A percentile compares a stretch with the other conserved stretches of the same genome.
Evolutionary conservation across 2,888 invertebrate species (phyloP).

Genomic region (Biston betularia): DNA sequence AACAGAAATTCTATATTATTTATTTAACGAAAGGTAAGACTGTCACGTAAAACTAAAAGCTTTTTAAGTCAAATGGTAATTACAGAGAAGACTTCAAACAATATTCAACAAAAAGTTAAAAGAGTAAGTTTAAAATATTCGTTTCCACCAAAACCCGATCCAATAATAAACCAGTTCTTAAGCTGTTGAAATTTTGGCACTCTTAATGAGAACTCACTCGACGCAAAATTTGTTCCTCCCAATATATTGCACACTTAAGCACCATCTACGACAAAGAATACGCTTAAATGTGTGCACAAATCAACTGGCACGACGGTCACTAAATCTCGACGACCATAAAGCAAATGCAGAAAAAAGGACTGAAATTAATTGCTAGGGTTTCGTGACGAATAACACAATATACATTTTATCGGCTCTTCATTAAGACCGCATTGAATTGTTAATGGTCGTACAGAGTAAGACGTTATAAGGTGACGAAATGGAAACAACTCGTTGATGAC

Average conservation of each 20-base stretch:
- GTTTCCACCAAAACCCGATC: slow-evolving; percentile 28
- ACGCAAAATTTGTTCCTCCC: slow-evolving; percentile 72
- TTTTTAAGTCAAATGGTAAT: slow-evolving; percentile 29
- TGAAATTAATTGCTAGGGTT: slow-evolving; percentile 76
- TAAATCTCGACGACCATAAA: slow-evolving; percentile 78
- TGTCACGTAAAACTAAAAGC: slow-evolving; percentile 3
- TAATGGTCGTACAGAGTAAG: slow-evolving; percentile 75
- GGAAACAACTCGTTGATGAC: slow-evolving; percentile 69
- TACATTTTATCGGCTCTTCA: slow-evolving; percentile 83
- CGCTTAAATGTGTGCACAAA: slow-evolving; percentile 74
- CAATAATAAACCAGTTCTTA: slow-evolving; percentile 53
- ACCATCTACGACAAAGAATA: slow-evolving; percentile 73
- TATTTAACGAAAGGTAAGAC: not conserved
- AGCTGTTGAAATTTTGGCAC: slow-evolving; percentile 65
- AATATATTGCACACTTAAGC: slow-evolving; percentile 78
- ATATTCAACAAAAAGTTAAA: slow-evolving; percentile 41
- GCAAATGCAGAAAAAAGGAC: slow-evolving; percentile 71
- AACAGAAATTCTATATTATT: not conserved
- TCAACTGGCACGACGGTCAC: slow-evolving; percentile 69
- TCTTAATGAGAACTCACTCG: slow-evolving; percentile 73
- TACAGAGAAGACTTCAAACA: slow-evolving; percentile 36
- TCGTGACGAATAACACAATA: slow-evolving; percentile 79
- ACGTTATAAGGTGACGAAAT: slow-evolving; percentile 78
- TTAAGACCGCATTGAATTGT: slow-evolving; percentile 81
- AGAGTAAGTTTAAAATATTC: slow-evolving; percentile 26